Evolutionary conservation across 1,140 invertebrate species (phyloP).

Genomic region (Procambarus virginalis): DNA sequence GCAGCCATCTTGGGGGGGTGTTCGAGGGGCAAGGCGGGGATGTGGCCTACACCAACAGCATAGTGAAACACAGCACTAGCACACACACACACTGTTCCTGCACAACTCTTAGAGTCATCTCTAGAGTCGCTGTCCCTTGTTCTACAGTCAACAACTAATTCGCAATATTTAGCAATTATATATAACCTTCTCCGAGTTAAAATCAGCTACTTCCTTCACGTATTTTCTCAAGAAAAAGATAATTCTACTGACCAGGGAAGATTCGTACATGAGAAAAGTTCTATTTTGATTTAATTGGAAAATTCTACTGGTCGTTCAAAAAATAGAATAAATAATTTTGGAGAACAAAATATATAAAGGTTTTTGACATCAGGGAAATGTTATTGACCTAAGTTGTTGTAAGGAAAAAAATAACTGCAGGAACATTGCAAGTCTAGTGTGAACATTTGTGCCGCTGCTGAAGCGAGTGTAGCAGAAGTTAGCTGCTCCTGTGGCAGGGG

Average conservation of each 20-base stretch:
- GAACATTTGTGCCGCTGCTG: conserved; percentile 4
- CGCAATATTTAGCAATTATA: background rate
- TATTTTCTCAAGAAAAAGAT: too few species aligned
- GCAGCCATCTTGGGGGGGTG: background rate
- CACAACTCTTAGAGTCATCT: too few species aligned
- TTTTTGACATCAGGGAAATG: background rate
- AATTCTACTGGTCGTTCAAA: too few species aligned
- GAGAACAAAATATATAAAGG: too few species aligned
- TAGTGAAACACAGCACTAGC: background rate
- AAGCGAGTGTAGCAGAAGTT: background rate
- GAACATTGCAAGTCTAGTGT: background rate
- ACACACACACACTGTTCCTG: background rate
- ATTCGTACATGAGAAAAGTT: too few species aligned
- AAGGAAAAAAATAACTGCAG: background rate
- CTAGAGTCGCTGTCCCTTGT: background rate
- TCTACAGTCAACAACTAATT: background rate
- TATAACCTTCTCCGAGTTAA: too few species aligned
- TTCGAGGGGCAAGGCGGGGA: background rate
- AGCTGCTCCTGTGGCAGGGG: background rate
- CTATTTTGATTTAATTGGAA: too few species aligned
- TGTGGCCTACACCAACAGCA: background rate
- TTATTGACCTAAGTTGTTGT: background rate
- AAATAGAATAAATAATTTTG: too few species aligned
- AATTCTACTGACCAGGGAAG: too few species aligned
- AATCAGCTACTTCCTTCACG: background rate